Evolutionary conservation across 2,113 vertebrate species (phyloP).

Genomic region (Protobothrops mucrosquamatus): DNA sequence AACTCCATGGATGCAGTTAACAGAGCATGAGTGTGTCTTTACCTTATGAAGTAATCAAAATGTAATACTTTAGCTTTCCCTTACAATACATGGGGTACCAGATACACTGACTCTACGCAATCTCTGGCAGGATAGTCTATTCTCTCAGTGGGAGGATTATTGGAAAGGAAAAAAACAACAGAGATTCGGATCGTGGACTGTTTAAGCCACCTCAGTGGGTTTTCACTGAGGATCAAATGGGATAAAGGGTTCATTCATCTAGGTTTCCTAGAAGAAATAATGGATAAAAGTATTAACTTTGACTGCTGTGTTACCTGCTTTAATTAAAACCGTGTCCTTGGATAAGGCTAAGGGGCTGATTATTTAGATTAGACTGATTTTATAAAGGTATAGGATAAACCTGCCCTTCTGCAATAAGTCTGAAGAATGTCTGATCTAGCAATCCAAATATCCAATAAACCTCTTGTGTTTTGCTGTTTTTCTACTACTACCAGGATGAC

Average conservation of each 20-base stretch:
- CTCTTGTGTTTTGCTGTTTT: background rate
- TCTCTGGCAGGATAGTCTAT: background rate
- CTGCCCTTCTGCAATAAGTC: background rate
- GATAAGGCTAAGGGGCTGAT: background rate
- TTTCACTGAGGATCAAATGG: background rate
- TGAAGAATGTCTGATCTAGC: background rate
- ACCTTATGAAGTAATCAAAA: slow-evolving; percentile 22
- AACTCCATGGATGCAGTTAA: background rate
- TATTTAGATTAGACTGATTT: background rate
- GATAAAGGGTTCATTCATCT: background rate
- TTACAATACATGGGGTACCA: background rate
- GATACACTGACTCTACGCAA: background rate
- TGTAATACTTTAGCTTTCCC: slow-evolving; percentile 36
- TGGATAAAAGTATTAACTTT: background rate
- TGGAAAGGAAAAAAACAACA: background rate
- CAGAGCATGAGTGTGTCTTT: background rate
- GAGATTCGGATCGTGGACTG: background rate
- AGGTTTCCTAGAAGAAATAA: background rate
- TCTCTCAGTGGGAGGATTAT: background rate
- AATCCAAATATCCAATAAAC: background rate
- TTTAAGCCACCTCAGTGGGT: background rate
- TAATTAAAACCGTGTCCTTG: background rate
- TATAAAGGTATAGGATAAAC: background rate
- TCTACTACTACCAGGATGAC: background rate
- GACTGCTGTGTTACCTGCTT: background rate